These are phyloP conservation scores for Lamellibrachia satsuma DNA, from an alignment of 2,888 invertebrate species.

Conservation along the genomic window DNA sequence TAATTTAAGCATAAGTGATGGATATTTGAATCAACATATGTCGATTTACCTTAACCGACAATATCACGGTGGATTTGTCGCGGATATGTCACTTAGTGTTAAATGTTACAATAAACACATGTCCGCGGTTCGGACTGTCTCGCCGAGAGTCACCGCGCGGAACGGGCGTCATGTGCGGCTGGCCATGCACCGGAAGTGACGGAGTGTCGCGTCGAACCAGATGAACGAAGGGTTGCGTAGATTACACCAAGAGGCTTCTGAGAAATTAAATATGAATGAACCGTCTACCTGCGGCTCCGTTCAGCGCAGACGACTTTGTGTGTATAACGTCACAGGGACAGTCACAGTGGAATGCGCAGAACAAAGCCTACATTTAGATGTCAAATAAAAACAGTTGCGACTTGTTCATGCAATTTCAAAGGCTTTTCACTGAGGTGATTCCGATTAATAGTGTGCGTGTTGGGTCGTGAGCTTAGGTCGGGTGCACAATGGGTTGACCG, in stretches of 20 bases:
- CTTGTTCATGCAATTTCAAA: background rate
- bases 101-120: background rate
- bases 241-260: background rate
- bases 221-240: background rate
- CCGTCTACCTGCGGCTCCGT: background rate
- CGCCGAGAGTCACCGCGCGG: background rate
- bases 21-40: background rate
- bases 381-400: background rate
- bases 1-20: background rate
- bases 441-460: background rate
- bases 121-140: background rate
- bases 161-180: background rate
- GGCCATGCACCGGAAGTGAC: conserved; percentile 1
- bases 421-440: background rate
- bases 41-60: background rate
- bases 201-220: background rate
- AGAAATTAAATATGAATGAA: background rate
- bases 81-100: background rate
- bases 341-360: background rate
- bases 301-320: background rate
- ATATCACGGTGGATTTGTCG: background rate
- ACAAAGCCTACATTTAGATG: background rate
- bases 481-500: background rate
- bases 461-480: background rate
- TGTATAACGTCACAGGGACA: background rate